These are phyloP conservation scores for Drosophila nigritarsus DNA, from an alignment of 2,888 invertebrate genomes.

Conservation along the genomic window DNA sequence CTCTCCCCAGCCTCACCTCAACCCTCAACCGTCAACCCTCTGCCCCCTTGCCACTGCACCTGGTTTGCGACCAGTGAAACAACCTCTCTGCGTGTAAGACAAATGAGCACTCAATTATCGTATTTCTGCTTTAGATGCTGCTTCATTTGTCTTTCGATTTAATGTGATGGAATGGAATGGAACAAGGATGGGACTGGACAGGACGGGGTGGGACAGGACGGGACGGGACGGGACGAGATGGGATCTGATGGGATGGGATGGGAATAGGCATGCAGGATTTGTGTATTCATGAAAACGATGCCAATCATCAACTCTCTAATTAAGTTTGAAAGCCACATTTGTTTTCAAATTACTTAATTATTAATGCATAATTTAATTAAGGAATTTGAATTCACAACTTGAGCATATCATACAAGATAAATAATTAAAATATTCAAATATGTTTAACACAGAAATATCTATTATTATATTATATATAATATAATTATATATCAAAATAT, in stretches of 20 bases:
- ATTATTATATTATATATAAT: no score
- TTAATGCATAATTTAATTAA: not conserved
- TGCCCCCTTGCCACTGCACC: conserved; percentile 1
- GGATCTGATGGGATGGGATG: not conserved
- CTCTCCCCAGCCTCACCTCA: not conserved
- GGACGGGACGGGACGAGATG: not conserved
- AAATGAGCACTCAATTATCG: conserved; percentile 79
- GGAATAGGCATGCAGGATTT: not conserved
- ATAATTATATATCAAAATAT: not conserved
- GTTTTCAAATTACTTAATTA: not conserved
- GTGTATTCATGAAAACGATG: not conserved
- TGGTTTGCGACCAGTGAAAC: conserved; percentile 30
- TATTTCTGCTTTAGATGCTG: conserved; percentile 75
- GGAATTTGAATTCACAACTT: not conserved
- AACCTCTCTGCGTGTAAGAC: conserved; percentile 66
- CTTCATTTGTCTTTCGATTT: conserved; percentile 72
- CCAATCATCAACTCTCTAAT: not conserved
- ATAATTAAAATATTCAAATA: not conserved
- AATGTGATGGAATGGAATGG: conserved; percentile 53
- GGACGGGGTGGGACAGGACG: not conserved
- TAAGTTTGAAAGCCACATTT: not conserved
- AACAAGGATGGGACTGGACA: conserved; percentile 2
- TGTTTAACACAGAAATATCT: not conserved
- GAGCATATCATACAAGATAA: not conserved
- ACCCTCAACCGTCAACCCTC: not conserved